A percentile compares a stretch with the other conserved stretches of the same genome.
Conservation (phyloP, 2,888 invertebrate genomes). For the Dastarcus helophoroides region DNA sequence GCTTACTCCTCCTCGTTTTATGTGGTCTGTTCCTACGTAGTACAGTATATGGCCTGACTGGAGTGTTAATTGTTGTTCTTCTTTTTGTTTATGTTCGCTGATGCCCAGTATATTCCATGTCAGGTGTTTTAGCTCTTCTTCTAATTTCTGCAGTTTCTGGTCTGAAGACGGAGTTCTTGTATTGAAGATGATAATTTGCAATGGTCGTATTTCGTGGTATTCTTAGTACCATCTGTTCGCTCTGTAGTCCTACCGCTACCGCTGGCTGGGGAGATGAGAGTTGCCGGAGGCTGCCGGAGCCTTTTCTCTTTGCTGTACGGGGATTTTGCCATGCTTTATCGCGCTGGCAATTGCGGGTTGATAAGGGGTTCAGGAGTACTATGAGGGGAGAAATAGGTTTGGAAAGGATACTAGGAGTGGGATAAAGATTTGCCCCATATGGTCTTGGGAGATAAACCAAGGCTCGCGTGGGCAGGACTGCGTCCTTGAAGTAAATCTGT, state of each 20-base stretch:
- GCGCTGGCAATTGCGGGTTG: slow-evolving; percentile 8
- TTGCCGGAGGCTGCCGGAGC: slow-evolving; percentile 7
- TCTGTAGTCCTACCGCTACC: slow-evolving; percentile 6
- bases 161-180: slow-evolving; percentile 3
- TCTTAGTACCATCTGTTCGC: slow-evolving; percentile 3
- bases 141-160: slow-evolving; percentile 5
- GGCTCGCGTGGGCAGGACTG: too few species aligned
- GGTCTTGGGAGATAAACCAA: too few species aligned
- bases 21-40: slow-evolving; percentile 1
- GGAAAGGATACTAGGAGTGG: too few species aligned
- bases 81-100: slow-evolving; percentile 5
- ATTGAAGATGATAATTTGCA: slow-evolving; percentile 5
- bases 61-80: slow-evolving; percentile 1
- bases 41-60: slow-evolving; percentile 3
- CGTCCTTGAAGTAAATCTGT: too few species aligned
- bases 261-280: slow-evolving; percentile 6
- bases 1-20: slow-evolving; percentile 4
- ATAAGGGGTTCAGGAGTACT: not conserved
- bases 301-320: slow-evolving; percentile 1
- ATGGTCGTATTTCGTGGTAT: slow-evolving; percentile 2
- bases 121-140: slow-evolving; percentile 2
- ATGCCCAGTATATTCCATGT: slow-evolving; percentile 5
- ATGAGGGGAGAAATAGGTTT: too few species aligned
- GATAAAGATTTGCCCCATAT: too few species aligned
- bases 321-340: slow-evolving; percentile 6